These are phyloP conservation scores for Notechis scutatus DNA, from an alignment of 2,113 vertebrate genomes.

Conservation along the genomic window DNA sequence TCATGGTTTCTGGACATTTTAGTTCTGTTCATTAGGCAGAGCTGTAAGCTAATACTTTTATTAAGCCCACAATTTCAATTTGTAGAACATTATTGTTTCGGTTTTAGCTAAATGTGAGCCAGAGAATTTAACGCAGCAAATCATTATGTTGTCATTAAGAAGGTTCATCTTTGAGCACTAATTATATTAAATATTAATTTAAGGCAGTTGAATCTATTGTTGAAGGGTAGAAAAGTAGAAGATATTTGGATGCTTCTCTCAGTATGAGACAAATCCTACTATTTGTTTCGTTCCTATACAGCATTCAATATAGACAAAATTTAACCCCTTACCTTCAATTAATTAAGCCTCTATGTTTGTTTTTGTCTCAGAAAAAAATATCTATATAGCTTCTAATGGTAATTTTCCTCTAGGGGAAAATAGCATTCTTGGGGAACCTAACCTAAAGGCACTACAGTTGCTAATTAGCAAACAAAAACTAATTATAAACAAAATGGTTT, in stretches of 20 bases:
- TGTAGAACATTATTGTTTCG: neutral
- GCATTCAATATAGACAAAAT: neutral
- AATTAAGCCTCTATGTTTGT: neutral
- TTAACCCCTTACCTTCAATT: neutral
- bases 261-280: neutral
- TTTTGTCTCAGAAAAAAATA: neutral
- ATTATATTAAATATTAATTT: conserved; percentile 33
- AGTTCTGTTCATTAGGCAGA: neutral
- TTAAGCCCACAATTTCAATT: neutral
- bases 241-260: neutral
- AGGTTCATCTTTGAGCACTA: conserved; percentile 10
- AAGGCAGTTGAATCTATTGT: conserved; percentile 10
- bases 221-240: neutral
- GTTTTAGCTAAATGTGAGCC: neutral
- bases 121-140: conserved; percentile 17
- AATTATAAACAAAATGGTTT: neutral
- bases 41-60: conserved; percentile 1
- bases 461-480: neutral
- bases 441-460: neutral
- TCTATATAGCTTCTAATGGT: neutral
- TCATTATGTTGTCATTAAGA: conserved; percentile 21
- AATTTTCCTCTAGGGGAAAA: neutral
- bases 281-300: neutral
- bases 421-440: neutral
- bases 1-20: neutral